Evolutionary conservation across 2,888 invertebrate genomes (phyloP).

Genomic region (Neoscelio sp.): DNA sequence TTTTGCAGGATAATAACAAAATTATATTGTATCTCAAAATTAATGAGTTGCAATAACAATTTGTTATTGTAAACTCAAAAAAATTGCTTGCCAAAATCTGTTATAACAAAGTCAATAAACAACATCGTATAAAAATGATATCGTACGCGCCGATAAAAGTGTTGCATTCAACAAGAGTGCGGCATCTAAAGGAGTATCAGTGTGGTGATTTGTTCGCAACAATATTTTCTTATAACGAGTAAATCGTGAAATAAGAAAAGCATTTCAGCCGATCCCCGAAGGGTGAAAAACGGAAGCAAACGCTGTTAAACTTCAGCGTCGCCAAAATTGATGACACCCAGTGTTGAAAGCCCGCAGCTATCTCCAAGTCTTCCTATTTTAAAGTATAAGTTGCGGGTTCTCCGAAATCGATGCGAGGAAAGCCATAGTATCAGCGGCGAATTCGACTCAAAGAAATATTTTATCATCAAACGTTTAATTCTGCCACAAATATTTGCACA

Average conservation of each 20-base stretch:
- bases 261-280: conserved; percentile 17
- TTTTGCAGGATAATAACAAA: too few species aligned
- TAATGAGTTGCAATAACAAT: too few species aligned
- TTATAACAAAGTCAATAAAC: too few species aligned
- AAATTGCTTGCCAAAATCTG: too few species aligned
- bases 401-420: conserved; percentile 46
- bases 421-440: conserved; percentile 32
- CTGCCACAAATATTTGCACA: conserved; percentile 19
- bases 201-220: conserved; percentile 47
- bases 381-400: conserved; percentile 56
- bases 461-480: conserved; percentile 31
- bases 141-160: background rate
- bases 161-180: conserved; percentile 18
- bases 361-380: conserved; percentile 54
- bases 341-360: conserved; percentile 63
- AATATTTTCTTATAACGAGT: conserved; percentile 52
- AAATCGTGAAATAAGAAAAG: conserved; percentile 54
- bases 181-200: conserved; percentile 12
- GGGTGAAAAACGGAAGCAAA: conserved; percentile 54
- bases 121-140: background rate
- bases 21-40: too few species aligned
- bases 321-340: conserved; percentile 58
- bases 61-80: too few species aligned
- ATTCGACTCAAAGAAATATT: conserved; percentile 40
- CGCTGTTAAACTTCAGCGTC: conserved; percentile 53